These are phyloP conservation scores for Chloropsis hardwickii DNA, from an alignment of 2,113 vertebrate species.

Conservation along the genomic window DNA sequence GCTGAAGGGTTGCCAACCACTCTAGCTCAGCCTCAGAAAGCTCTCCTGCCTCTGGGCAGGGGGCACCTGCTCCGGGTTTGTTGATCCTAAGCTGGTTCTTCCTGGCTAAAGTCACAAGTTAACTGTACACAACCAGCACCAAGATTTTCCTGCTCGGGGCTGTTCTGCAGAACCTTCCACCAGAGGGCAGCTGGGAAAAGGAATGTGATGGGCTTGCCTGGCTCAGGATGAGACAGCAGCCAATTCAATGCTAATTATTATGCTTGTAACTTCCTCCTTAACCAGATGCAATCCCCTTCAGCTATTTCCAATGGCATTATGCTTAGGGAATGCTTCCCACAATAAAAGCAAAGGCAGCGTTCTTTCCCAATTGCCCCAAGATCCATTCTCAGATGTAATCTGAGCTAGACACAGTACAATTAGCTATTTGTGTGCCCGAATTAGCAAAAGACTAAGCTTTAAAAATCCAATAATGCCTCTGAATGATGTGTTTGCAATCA, in stretches of 20 bases:
- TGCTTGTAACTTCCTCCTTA: slow-evolving; percentile 15
- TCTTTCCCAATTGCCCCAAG: background rate
- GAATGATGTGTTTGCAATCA: background rate
- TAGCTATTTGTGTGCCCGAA: background rate
- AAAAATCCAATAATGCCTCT: background rate
- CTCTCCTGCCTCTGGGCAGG: background rate
- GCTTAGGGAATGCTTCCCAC: background rate
- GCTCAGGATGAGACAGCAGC: background rate
- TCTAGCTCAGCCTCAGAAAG: background rate
- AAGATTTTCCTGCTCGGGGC: background rate
- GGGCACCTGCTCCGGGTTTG: background rate
- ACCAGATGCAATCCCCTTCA: background rate
- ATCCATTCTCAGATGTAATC: background rate
- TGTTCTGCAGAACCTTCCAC: background rate
- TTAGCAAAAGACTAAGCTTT: background rate
- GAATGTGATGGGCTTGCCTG: background rate
- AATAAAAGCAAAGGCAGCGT: background rate
- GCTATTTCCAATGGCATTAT: background rate
- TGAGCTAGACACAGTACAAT: background rate
- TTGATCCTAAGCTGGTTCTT: background rate
- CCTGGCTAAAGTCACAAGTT: background rate
- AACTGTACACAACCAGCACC: background rate
- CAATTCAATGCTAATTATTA: slow-evolving; percentile 24
- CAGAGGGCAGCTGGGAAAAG: slow-evolving; percentile 19
- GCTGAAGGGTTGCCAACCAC: background rate